Conservation (phyloP, 2,888 invertebrate species). For the Brassicogethes aeneus region DNA sequence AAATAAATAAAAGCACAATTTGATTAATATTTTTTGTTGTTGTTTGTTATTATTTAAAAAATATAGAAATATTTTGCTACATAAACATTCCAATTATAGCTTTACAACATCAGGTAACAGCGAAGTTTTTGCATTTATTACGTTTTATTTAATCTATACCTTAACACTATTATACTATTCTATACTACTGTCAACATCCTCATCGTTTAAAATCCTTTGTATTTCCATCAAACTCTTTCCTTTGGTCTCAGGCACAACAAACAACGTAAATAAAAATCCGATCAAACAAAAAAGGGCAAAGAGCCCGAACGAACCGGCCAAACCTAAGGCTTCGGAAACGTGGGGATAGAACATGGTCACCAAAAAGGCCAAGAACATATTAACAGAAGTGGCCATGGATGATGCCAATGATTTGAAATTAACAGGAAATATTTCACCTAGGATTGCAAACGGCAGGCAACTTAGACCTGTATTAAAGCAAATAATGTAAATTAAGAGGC, state of each 20-base stretch:
- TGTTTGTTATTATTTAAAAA: too few relatives aligned
- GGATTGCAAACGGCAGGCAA: constrained; percentile 67
- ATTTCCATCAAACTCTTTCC: constrained; percentile 19
- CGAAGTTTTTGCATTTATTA: too few relatives aligned
- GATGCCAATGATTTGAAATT: constrained; percentile 65
- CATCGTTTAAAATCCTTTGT: constrained; percentile 6
- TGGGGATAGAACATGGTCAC: constrained; percentile 18
- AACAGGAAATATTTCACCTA: constrained; percentile 69
- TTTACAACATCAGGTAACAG: too few relatives aligned
- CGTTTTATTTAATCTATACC: too few relatives aligned
- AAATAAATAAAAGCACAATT: constrained; percentile 5
- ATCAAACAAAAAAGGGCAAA: constrained; percentile 9
- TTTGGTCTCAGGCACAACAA: constrained; percentile 19
- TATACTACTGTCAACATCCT: too few relatives aligned
- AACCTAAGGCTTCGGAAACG: constrained; percentile 14
- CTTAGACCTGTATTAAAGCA: constrained; percentile 63
- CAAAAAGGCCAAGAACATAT: constrained; percentile 11
- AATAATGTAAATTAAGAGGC: constrained; percentile 52
- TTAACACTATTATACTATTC: too few relatives aligned
- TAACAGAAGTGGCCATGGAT: constrained; percentile 22
- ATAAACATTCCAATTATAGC: too few relatives aligned
- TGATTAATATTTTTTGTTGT: too few relatives aligned
- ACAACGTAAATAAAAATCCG: constrained; percentile 9
- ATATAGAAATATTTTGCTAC: too few relatives aligned
- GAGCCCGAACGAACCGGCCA: constrained; percentile 18